Evolutionary conservation across 37 sponge, comb jelly and placozoan species (phyloP).

Genomic region (Chondrosia reniformis): DNA sequence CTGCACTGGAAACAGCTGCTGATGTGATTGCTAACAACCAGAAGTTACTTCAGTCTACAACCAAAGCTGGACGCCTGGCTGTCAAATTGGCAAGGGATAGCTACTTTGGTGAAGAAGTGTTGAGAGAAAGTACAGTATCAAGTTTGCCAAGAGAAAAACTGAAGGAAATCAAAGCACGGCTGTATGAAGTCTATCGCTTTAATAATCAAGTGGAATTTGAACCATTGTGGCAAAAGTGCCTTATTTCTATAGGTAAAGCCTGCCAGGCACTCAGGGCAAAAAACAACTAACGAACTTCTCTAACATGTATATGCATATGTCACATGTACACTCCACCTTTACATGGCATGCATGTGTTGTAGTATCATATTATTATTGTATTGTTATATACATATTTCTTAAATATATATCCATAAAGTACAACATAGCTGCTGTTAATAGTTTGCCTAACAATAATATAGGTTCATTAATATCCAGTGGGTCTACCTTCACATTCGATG

Average conservation of each 20-base stretch:
- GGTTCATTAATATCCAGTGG: not conserved
- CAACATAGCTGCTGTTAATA: not conserved
- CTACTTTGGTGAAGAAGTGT: slow-evolving; percentile 7
- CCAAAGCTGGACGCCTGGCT: slow-evolving; percentile 13
- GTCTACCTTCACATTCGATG: not conserved
- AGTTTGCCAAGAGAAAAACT: slow-evolving; percentile 12
- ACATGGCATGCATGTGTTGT: not conserved
- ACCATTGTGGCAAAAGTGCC: slow-evolving; percentile 10
- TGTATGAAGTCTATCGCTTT: slow-evolving; percentile 8
- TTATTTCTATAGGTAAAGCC: slow-evolving; percentile 9
- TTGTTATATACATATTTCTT: not conserved
- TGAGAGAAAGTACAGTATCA: not conserved
- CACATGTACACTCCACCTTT: not conserved
- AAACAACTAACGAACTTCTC: not conserved
- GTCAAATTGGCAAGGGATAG: slow-evolving; percentile 4
- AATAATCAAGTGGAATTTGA: slow-evolving; percentile 11
- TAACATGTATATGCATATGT: not conserved
- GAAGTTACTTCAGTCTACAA: not conserved
- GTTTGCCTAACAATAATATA: not conserved
- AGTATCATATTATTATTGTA: not conserved
- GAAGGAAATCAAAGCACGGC: not conserved
- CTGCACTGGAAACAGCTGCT: not conserved
- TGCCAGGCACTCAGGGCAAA: slow-evolving; percentile 2
- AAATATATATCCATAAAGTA: not conserved
- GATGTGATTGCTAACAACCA: slow-evolving; percentile 11